A percentile compares a stretch with the other conserved stretches of the same genome.
phyloP scores from a whole-genome alignment of 2,797 vertebrate species.

The Cossypha dichroa region DNA sequence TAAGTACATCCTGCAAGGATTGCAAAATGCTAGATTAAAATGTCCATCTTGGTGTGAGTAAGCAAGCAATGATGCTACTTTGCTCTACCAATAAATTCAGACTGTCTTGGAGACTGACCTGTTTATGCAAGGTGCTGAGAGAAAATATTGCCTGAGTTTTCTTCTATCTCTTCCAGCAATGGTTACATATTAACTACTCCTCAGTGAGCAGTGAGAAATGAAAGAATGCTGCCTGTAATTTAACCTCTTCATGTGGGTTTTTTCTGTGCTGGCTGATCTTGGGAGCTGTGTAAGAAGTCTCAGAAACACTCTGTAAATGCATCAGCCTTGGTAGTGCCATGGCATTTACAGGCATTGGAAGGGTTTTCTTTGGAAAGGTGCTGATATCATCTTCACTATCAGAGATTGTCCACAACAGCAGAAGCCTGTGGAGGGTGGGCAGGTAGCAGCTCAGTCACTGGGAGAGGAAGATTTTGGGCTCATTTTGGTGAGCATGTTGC shows the following conservation, averaged over 20 bases:
- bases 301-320: neutral
- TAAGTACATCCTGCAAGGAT: neutral
- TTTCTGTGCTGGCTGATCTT: neutral
- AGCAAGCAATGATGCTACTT: neutral
- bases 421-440: neutral
- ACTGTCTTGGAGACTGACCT: conserved; percentile 3
- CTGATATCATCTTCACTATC: neutral
- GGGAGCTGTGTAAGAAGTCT: neutral
- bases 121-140: conserved; percentile 4
- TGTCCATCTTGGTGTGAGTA: neutral
- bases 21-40: neutral
- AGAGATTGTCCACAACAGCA: neutral
- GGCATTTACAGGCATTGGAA: fast-evolving
- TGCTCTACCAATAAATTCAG: conserved; percentile 3
- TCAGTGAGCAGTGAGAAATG: neutral
- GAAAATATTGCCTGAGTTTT: neutral
- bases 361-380: neutral
- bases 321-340: neutral
- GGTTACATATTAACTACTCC: conserved; percentile 26
- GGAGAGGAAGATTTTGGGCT: neutral
- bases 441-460: neutral
- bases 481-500: neutral
- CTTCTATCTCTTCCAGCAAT: neutral
- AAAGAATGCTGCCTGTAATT: neutral
- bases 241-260: neutral